These are phyloP conservation scores for Gadus macrocephalus DNA, from an alignment of 2,113 vertebrate species.

Conservation along the genomic window DNA sequence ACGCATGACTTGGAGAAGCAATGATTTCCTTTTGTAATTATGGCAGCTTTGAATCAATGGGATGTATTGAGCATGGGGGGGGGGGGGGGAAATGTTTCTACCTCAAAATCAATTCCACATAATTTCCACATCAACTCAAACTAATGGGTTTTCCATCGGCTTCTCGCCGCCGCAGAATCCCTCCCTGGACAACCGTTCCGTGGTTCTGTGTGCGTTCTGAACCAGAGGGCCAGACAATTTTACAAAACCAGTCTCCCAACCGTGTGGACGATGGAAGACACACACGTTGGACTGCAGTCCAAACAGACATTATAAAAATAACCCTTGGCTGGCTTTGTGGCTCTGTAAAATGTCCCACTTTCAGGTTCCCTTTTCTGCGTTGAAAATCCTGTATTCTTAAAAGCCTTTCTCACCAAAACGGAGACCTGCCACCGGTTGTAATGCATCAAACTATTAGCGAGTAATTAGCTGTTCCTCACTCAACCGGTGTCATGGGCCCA, in stretches of 20 bases:
- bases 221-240: slow-evolving; percentile 58
- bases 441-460: too few relatives aligned
- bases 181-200: slow-evolving; percentile 46
- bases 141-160: slow-evolving; percentile 71
- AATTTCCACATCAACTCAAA: slow-evolving; percentile 72
- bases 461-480: too few relatives aligned
- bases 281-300: slow-evolving; percentile 63
- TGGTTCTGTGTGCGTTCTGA: slow-evolving; percentile 45
- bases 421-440: too few relatives aligned
- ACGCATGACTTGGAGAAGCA: slow-evolving; percentile 50
- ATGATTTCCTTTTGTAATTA: slow-evolving; percentile 63
- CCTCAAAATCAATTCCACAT: slow-evolving; percentile 68
- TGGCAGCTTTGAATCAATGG: slow-evolving; percentile 60
- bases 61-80: slow-evolving; percentile 58
- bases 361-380: too few relatives aligned
- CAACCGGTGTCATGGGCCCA: too few relatives aligned
- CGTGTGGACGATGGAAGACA: slow-evolving; percentile 62
- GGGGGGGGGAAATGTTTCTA: slow-evolving; percentile 38
- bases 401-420: too few relatives aligned
- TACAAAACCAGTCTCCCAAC: slow-evolving; percentile 48
- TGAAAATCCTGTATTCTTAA: too few relatives aligned
- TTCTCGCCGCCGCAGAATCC: slow-evolving; percentile 54
- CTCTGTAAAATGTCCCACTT: slow-evolving; percentile 18
- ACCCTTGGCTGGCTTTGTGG: slow-evolving; percentile 53
- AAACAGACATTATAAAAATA: slow-evolving; percentile 59